A percentile compares a stretch with the other conserved stretches of the same genome.
Conservation (phyloP, 2,888 invertebrate genomes). For the Galeruca laticollis region DNA sequence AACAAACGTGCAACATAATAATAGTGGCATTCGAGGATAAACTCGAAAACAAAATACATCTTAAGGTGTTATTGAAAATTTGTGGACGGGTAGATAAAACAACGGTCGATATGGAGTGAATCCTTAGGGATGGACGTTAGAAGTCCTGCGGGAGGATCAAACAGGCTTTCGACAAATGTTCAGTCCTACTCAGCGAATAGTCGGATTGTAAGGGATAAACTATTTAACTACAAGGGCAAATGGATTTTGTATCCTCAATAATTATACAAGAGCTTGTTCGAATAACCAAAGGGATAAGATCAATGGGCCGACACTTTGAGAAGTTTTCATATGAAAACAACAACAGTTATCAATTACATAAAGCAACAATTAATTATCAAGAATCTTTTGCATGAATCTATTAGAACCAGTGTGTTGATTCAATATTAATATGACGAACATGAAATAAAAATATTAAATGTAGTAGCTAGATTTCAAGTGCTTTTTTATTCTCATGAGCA, state of each 20-base stretch:
- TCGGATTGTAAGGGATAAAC: slow-evolving; percentile 3
- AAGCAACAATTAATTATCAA: not conserved
- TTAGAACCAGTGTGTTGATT: no score
- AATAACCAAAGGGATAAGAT: not conserved
- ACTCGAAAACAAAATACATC: not conserved
- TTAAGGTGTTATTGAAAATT: not conserved
- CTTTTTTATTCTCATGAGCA: no score
- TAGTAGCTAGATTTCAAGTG: no score
- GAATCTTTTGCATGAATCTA: not conserved
- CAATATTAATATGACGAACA: no score
- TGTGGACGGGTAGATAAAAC: slow-evolving; percentile 2
- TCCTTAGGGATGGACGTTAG: not conserved
- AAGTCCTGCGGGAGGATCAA: not conserved
- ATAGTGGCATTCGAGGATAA: not conserved
- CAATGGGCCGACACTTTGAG: not conserved
- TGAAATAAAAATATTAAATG: no score
- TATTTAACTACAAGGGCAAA: not conserved
- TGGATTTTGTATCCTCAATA: not conserved
- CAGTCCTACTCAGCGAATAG: slow-evolving; percentile 1
- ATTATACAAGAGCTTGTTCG: not conserved
- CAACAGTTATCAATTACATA: not conserved
- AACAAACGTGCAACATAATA: no score
- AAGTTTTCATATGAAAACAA: not conserved
- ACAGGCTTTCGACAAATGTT: slow-evolving; percentile 8
- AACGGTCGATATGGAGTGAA: not conserved